Percentiles rank a stretch among this genome's conserved stretches.
Conservation (phyloP, 2,797 vertebrate species). For the Linurgus olivaceus region DNA sequence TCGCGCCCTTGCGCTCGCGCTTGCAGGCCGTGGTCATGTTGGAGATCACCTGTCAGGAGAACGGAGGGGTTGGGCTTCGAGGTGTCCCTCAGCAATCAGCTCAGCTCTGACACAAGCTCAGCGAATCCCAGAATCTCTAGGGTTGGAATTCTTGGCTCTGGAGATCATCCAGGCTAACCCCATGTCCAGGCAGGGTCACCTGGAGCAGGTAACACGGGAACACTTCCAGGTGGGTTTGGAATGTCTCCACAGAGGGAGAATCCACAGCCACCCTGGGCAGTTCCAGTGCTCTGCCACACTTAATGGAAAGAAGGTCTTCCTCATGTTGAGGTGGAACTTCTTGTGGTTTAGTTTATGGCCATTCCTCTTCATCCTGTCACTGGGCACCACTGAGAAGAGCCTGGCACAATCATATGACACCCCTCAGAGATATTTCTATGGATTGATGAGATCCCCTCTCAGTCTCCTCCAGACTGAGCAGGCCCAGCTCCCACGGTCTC, state of each 20-base stretch:
- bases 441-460: background rate
- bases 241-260: background rate
- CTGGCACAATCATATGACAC: background rate
- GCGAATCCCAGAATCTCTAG: background rate
- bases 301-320: background rate
- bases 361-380: background rate
- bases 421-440: background rate
- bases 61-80: background rate
- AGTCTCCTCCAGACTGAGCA: background rate
- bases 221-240: background rate
- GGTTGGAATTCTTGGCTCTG: background rate
- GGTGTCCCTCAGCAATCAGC: background rate
- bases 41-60: constrained; percentile 80
- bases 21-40: constrained; percentile 86
- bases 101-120: fast-evolving
- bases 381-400: background rate
- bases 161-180: background rate
- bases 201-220: background rate
- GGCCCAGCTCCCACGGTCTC: background rate
- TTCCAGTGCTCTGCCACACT: background rate
- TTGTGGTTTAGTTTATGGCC: background rate
- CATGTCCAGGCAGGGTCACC: background rate
- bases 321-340: background rate
- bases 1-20: constrained; percentile 79
- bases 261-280: background rate